phyloP scores from a whole-genome alignment of 2,113 vertebrate genomes.

The Myotis lucifugus region DNA sequence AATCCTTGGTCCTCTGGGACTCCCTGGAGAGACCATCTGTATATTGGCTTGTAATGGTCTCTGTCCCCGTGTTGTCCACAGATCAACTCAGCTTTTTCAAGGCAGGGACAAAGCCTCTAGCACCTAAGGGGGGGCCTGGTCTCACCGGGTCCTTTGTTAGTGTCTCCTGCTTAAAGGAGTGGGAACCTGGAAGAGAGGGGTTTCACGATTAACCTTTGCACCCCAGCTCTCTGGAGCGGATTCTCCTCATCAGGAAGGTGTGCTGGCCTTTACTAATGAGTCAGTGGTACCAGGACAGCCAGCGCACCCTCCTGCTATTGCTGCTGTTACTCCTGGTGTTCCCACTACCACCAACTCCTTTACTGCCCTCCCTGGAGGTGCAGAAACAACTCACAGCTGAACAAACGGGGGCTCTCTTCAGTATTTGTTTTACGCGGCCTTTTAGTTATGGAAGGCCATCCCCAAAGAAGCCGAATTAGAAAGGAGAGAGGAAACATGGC shows the following conservation, averaged over 20 bases:
- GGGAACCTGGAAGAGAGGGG: background rate
- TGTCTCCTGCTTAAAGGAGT: background rate
- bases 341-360: background rate
- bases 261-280: fast-evolving
- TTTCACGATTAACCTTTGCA: background rate
- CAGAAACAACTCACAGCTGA: background rate
- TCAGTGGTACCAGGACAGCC: background rate
- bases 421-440: background rate
- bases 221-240: background rate
- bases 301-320: fast-evolving
- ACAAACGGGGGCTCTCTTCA: background rate
- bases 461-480: background rate
- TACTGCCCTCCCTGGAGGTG: background rate
- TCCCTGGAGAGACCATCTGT: background rate
- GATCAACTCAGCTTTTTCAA: background rate
- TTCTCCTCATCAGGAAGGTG: background rate
- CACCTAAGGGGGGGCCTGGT: background rate
- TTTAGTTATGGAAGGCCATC: background rate
- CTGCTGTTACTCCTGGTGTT: background rate
- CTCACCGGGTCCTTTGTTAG: background rate
- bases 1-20: background rate
- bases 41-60: background rate
- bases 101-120: background rate
- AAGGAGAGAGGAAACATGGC: background rate
- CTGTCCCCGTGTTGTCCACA: background rate